Percentiles rank a stretch among this genome's conserved stretches.
These are phyloP conservation scores for Prochilodus magdalenae DNA, from an alignment of 2,113 vertebrate species.

Conservation along the genomic window DNA sequence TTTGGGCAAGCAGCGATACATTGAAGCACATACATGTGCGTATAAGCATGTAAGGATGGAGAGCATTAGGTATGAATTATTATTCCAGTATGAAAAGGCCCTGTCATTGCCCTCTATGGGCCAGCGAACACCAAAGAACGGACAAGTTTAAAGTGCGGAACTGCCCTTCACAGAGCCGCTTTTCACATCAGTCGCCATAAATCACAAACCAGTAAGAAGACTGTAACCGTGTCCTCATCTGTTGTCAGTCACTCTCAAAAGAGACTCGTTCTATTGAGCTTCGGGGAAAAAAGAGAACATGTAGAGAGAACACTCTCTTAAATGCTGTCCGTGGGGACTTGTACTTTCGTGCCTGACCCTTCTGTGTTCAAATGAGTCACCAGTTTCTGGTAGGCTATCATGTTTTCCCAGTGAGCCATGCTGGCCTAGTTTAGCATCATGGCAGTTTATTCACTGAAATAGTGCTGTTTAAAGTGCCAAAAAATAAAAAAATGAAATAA, in stretches of 20 bases:
- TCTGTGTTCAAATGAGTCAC: slow-evolving; percentile 22
- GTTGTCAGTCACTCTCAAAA: background rate
- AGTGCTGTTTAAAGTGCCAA: slow-evolving; percentile 13
- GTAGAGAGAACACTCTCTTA: background rate
- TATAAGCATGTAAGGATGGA: background rate
- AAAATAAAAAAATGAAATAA: too few relatives aligned
- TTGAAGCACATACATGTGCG: background rate
- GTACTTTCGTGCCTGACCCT: slow-evolving; percentile 25
- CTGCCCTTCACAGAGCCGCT: background rate
- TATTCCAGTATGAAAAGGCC: background rate
- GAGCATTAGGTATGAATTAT: slow-evolving; percentile 6
- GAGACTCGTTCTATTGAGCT: background rate
- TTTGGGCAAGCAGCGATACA: too few relatives aligned
- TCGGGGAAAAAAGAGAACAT: background rate
- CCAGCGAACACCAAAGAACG: background rate
- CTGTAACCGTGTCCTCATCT: background rate
- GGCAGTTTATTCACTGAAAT: background rate
- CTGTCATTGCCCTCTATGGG: background rate
- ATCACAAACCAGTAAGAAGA: background rate
- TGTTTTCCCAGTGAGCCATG: background rate
- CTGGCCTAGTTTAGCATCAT: slow-evolving; percentile 34
- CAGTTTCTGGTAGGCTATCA: slow-evolving; percentile 34
- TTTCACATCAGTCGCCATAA: background rate
- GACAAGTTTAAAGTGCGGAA: background rate
- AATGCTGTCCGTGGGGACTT: background rate